A percentile compares a stretch with the other conserved stretches of the same genome.
These are phyloP conservation scores for Aspiorhynchus laticeps DNA, from an alignment of 2,113 vertebrate genomes.

Conservation along the genomic window DNA sequence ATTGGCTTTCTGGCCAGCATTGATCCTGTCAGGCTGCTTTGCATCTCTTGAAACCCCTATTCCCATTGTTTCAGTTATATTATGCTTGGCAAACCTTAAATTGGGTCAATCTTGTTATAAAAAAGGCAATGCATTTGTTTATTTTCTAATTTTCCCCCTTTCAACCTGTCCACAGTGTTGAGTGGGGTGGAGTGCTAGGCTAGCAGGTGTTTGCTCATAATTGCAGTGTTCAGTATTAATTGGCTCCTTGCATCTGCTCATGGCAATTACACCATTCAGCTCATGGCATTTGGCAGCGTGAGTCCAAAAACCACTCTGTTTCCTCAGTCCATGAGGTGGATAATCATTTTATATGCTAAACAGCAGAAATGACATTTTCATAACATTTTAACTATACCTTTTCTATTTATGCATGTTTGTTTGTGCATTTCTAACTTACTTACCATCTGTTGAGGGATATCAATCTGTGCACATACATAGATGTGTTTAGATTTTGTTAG, in stretches of 20 bases:
- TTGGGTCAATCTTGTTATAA: background rate
- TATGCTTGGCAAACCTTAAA: background rate
- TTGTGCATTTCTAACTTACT: conserved; percentile 4
- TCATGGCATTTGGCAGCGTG: conserved; percentile 33
- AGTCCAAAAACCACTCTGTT: conserved; percentile 24
- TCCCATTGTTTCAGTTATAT: background rate
- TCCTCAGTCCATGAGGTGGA: conserved; percentile 34
- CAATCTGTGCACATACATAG: conserved; percentile 10
- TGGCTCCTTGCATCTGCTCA: conserved; percentile 55
- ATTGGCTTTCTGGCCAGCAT: conserved; percentile 4
- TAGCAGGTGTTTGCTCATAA: conserved; percentile 56
- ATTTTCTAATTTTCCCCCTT: background rate
- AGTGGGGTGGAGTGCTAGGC: conserved; percentile 19
- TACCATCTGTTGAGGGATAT: conserved; percentile 39
- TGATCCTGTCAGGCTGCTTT: background rate
- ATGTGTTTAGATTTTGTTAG: background rate
- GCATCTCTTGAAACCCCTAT: background rate
- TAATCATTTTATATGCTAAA: conserved; percentile 36
- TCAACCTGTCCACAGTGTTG: conserved; percentile 21
- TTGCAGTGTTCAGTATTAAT: conserved; percentile 56
- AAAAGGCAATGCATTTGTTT: conserved; percentile 2
- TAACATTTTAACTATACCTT: too few species aligned
- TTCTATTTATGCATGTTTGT: background rate
- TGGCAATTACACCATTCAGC: conserved; percentile 55
- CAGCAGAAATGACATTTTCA: background rate